These are phyloP conservation scores for Acholoe squamosa DNA, from an alignment of 2,888 invertebrate genomes.

Conservation along the genomic window DNA sequence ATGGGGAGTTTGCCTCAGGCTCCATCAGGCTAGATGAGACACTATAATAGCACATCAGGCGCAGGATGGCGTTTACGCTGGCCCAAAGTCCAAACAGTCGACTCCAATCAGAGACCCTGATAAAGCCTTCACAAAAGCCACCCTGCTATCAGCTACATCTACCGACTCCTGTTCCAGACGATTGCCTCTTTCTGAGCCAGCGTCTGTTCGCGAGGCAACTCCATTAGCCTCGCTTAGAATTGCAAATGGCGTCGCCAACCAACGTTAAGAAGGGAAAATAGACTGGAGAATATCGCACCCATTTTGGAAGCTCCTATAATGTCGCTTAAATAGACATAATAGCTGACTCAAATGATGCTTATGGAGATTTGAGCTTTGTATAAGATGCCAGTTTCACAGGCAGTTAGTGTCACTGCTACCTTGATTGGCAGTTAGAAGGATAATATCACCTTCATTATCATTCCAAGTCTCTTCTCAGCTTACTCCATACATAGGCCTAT, in stretches of 20 bases:
- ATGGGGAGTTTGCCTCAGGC: constrained; percentile 29
- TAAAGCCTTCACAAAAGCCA: too few relatives aligned
- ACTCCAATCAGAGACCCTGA: constrained; percentile 6
- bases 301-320: neutral
- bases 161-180: neutral
- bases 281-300: neutral
- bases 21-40: neutral
- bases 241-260: neutral
- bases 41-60: neutral
- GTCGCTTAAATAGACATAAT: neutral
- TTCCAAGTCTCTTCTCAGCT: too few relatives aligned
- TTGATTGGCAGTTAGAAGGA: constrained; percentile 28
- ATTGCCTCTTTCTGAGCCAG: neutral
- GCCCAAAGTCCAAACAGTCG: neutral
- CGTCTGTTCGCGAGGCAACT: constrained; percentile 36
- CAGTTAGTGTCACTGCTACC: constrained; percentile 1
- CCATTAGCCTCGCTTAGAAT: constrained; percentile 15
- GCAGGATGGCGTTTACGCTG: neutral
- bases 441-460: too few relatives aligned
- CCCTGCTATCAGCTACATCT: neutral
- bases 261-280: too few relatives aligned
- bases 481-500: too few relatives aligned
- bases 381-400: neutral
- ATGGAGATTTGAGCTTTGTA: too few relatives aligned
- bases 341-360: neutral